phyloP scores from a whole-genome alignment of 2,797 vertebrate species.

The Chrysocyon brachyurus region DNA sequence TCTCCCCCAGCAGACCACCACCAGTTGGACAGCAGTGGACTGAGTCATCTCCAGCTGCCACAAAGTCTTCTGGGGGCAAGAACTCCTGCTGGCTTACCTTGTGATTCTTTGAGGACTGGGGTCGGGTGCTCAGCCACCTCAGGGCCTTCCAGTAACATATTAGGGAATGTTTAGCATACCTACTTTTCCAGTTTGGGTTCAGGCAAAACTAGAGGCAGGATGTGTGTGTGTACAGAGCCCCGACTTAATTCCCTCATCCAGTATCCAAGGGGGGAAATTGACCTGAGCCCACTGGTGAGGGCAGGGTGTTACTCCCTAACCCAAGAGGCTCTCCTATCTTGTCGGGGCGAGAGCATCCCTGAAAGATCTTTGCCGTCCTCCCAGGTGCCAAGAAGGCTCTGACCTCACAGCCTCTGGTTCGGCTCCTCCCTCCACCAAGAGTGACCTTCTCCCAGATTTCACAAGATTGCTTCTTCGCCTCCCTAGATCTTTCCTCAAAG shows the following conservation, averaged over 20 bases:
- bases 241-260: neutral
- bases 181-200: neutral
- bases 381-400: neutral
- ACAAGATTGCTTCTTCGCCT: neutral
- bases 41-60: conserved; percentile 94
- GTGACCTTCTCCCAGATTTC: neutral
- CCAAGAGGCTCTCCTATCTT: neutral
- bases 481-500: neutral
- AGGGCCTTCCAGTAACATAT: neutral
- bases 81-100: conserved; percentile 95
- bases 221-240: too few species aligned
- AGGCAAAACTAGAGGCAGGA: neutral
- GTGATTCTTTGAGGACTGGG: conserved; percentile 90
- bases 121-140: neutral
- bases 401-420: neutral
- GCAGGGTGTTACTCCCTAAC: neutral
- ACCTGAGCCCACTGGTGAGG: neutral
- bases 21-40: conserved; percentile 96
- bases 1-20: conserved; percentile 93
- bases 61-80: conserved; percentile 95
- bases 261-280: neutral
- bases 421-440: neutral
- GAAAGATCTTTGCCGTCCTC: neutral
- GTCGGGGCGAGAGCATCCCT: neutral
- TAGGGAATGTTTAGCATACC: neutral